Percentiles rank a stretch among this genome's conserved stretches.
Evolutionary conservation across 2,113 vertebrate genomes (phyloP).

Genomic region (Xiphorhynchus elegans): DNA sequence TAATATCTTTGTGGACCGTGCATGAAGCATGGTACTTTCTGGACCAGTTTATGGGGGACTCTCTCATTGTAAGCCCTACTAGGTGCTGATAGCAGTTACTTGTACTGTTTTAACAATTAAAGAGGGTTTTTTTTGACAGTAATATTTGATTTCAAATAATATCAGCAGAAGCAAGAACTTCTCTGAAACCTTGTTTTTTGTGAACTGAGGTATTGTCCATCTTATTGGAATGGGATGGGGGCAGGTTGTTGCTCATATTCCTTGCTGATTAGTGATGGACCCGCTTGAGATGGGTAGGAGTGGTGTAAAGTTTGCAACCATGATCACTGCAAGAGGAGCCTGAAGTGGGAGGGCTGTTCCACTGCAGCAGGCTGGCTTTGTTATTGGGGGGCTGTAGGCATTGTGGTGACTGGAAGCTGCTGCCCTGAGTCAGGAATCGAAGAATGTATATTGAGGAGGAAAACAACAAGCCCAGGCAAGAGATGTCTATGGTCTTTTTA

Average conservation of each 20-base stretch:
- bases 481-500: neutral
- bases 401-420: neutral
- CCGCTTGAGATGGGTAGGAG: neutral
- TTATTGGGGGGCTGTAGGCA: rapidly evolving
- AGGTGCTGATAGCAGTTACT: neutral
- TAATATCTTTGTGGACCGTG: neutral
- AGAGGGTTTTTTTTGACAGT: neutral
- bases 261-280: neutral
- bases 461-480: neutral
- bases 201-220: neutral
- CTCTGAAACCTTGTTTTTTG: neutral
- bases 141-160: neutral
- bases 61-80: neutral
- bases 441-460: neutral
- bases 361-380: neutral
- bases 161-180: neutral
- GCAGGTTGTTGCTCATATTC: neutral
- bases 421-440: neutral
- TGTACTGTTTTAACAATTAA: neutral
- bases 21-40: neutral
- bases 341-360: neutral
- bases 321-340: neutral
- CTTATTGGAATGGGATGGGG: neutral
- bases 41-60: neutral
- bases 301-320: too few species aligned